phyloP scores from a whole-genome alignment of 2,888 invertebrate genomes.

The Brenthis daphne region DNA sequence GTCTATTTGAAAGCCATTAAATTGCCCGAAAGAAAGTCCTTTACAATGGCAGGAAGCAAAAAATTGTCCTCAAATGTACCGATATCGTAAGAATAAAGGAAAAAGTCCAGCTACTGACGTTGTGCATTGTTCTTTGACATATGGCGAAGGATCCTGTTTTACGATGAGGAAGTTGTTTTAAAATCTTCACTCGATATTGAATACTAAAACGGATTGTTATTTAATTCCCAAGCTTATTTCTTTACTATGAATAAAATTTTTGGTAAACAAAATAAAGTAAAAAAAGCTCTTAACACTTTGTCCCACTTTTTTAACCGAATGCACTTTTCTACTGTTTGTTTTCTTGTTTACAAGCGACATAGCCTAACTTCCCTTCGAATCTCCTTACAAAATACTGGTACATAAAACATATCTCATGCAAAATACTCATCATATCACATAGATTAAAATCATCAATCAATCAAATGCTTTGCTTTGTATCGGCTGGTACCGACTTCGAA shows the following conservation, averaged over 20 bases:
- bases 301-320: no score
- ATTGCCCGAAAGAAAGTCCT: constrained; percentile 15
- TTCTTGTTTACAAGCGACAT: no score
- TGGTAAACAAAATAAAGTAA: not conserved
- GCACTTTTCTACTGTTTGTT: no score
- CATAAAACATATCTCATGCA: no score
- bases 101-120: constrained; percentile 16
- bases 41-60: not conserved
- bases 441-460: no score
- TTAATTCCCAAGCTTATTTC: not conserved
- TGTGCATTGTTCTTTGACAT: constrained; percentile 19
- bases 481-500: no score
- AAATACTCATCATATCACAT: no score
- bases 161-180: constrained; percentile 9
- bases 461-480: no score
- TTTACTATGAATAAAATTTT: not conserved
- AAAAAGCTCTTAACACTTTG: no score
- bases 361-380: no score
- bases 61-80: constrained; percentile 9
- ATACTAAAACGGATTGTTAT: not conserved
- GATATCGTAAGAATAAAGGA: constrained; percentile 13
- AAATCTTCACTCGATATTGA: constrained; percentile 3
- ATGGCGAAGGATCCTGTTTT: constrained; percentile 11
- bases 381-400: no score
- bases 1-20: constrained; percentile 25